Evolutionary conservation across 2,888 invertebrate genomes (phyloP).

Genomic region (Digitonthophagus gazella): DNA sequence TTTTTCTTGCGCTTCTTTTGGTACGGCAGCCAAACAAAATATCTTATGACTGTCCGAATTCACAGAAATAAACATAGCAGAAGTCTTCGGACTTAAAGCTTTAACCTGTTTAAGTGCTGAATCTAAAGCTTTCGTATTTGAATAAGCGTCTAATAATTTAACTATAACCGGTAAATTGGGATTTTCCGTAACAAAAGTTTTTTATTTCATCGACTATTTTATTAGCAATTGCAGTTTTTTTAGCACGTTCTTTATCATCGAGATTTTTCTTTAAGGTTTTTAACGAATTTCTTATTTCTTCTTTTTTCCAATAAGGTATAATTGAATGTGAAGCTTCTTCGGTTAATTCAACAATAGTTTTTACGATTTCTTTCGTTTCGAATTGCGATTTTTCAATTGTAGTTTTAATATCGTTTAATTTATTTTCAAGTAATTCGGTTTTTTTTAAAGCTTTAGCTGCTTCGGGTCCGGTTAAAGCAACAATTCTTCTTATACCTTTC

Average conservation of each 20-base stretch:
- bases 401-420: constrained; percentile 64
- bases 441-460: constrained; percentile 84
- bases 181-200: constrained; percentile 67
- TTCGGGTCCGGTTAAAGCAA: constrained; percentile 94
- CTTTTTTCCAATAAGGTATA: constrained; percentile 93
- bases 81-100: constrained; percentile 73
- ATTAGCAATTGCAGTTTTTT: constrained; percentile 73
- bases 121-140: constrained; percentile 94
- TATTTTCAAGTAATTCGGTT: constrained; percentile 72
- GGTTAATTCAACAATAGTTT: constrained; percentile 70
- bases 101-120: constrained; percentile 89
- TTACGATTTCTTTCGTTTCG: constrained; percentile 56
- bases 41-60: constrained; percentile 86
- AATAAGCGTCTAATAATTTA: constrained; percentile 79
- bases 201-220: constrained; percentile 83
- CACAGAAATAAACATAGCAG: constrained; percentile 93
- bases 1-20: constrained; percentile 67
- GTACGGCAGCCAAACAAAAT: constrained; percentile 84
- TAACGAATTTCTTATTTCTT: constrained; percentile 78
- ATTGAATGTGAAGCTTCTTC: constrained; percentile 87
- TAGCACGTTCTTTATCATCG: constrained; percentile 86
- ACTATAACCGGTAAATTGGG: constrained; percentile 74
- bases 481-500: constrained; percentile 93
- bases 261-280: constrained; percentile 84
- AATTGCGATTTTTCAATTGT: constrained; percentile 56